Base-by-base conservation (phyloP, 1,140 invertebrate genomes). In the Penaeus vannamei region DNA sequence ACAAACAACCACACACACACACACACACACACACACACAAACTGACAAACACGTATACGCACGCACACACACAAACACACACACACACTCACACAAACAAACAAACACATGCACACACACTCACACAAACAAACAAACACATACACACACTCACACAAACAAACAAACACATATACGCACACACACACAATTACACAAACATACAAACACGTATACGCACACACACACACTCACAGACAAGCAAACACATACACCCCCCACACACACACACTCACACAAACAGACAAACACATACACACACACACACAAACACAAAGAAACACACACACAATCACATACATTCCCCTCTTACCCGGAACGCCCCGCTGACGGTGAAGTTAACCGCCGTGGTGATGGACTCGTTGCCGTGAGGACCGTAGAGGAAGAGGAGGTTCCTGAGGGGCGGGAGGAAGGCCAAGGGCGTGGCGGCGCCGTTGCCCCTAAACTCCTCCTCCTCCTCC, bases 341-440 rank as follows among this genome's bases (percentile, higher is more conserved):
- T 69, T 36, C 17, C 19, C 72, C 7, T 14, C 76, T 79, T 0
- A 89, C 87, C 72, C 64, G 42, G 72, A 89, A 89, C 7, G 23
- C 14, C 4, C 59, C 62, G 23, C 3, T 84, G 36, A 84, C 87
- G 59, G 87, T 89, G 60, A 89, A 89, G 72, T 89, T 89, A 82
- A 89, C 60, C 14, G 87, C 81, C 1, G 87, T 59, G 60, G 87
- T 89, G 53, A 89, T 69, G 60, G 87, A 84, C 23, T 66, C 60
- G 72, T 89, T 89, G 12, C 87, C 87, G 20, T 89, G 87, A 2
- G 87, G 87, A 5, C 87, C 87, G 60, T 89, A 83, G 81, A 84
- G 66, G 72, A 64, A 66, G 22, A 80, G 60, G 2, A 64, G 82
- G 3, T 42, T 32, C 81, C 46, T 2, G 14, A 60, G 62, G 10